phyloP scores from a whole-genome alignment of 2,113 vertebrate species.

The Ovibos moschatus region DNA sequence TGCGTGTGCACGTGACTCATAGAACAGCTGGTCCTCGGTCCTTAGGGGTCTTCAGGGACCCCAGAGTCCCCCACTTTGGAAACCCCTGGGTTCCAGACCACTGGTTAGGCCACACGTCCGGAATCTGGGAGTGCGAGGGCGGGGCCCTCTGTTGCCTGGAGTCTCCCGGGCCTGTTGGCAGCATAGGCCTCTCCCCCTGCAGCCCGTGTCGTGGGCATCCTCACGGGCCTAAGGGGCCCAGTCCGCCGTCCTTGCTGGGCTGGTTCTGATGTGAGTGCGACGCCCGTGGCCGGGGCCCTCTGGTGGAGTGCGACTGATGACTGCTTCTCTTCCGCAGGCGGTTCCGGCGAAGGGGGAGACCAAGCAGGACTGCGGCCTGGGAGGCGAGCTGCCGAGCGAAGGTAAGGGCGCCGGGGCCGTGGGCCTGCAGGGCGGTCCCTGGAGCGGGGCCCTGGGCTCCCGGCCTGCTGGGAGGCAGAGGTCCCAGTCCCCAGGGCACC shows the following conservation, averaged over 20 bases:
- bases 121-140: too few relatives aligned
- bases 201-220: accelerated
- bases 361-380: conserved; percentile 81
- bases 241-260: neutral
- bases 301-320: neutral
- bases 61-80: neutral
- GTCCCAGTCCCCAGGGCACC: neutral
- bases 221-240: accelerated
- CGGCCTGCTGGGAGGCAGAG: neutral
- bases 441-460: too few relatives aligned
- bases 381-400: conserved; percentile 83
- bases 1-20: neutral
- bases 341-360: conserved; percentile 80
- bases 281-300: accelerated
- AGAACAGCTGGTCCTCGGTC: neutral
- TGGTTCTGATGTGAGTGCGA: accelerated
- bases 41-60: neutral
- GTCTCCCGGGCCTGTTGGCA: neutral
- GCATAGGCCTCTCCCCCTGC: neutral
- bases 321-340: conserved; percentile 62
- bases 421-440: neutral
- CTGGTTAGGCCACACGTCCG: neutral
- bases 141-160: too few relatives aligned
- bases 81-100: neutral
- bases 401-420: conserved; percentile 70